These are phyloP conservation scores for Hesperophylax magnus DNA, from an alignment of 1,140 invertebrate genomes.

Conservation along the genomic window DNA sequence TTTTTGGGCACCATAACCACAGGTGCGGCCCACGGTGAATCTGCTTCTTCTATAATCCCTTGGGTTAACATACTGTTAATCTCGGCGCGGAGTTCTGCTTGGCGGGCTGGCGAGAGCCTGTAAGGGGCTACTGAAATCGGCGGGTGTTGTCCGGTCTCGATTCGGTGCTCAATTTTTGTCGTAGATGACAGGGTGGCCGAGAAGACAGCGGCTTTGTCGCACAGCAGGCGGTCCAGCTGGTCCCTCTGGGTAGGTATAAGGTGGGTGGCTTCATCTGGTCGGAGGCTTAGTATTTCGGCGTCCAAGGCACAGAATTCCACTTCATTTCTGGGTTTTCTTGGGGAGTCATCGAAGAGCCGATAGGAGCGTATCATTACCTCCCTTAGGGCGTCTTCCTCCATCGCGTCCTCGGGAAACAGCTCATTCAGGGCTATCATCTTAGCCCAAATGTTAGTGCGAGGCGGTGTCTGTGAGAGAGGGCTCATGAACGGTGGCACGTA, in stretches of 20 bases:
- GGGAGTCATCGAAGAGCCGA: neutral
- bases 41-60: constrained; percentile 61
- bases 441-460: neutral
- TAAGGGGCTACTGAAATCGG: constrained; percentile 58
- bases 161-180: neutral
- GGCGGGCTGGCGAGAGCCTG: constrained; percentile 55
- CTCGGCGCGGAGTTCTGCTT: constrained; percentile 48
- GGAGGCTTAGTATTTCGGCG: neutral
- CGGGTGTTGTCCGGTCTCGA: neutral
- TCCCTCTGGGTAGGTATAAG: neutral
- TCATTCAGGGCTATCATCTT: neutral
- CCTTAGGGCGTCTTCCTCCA: too few relatives aligned
- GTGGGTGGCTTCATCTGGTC: neutral
- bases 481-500: neutral
- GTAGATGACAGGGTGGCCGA: neutral
- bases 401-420: neutral
- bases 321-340: neutral
- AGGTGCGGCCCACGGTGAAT: constrained; percentile 62
- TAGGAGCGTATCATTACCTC: neutral
- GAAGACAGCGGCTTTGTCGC: neutral
- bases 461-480: neutral
- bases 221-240: neutral
- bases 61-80: constrained; percentile 59
- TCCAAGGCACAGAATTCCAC: neutral
- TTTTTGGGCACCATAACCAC: too few relatives aligned